Base-by-base conservation (phyloP, 2,113 vertebrate species). In the Stigmatopora argus region DNA sequence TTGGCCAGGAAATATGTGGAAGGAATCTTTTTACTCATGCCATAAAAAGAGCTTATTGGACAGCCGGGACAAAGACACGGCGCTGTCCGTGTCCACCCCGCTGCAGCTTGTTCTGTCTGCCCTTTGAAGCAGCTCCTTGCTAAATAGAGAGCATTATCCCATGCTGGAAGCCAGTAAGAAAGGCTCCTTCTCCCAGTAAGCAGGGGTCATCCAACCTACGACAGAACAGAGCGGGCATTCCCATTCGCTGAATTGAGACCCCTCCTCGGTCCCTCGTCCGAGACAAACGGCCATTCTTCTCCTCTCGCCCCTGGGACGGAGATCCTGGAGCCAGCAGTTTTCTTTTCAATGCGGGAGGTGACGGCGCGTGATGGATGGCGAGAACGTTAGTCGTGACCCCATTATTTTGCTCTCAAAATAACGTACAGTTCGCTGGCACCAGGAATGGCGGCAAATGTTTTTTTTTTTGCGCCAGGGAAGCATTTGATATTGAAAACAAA, bases 221-320 rank as follows among this genome's bases (percentile, higher is more conserved):
- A 72, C 67, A 70, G 75, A 74, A 72, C 57, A 66, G 70, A 46
- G 70, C 73, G 73, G 65, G 3, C 48, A 55, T 45, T 57, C 17
- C 62, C 34, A 53, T 53, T 53, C 51, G n/a, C 9, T 53, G 31
- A 60, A 38, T 34, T 18, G 10, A 59, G 34, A 21, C 13, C 19
- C 51, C 14, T 21, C 11, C 64, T 58, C 46, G 26, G 38, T 51
- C 17, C 31, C 49, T 23, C 69, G 53, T 77, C 76, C 76, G 66
- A 73, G 75, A 87, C 83, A 89, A 89, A 85, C 84, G 76, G 78
- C 73, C 83, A 87, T 86, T 87, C 84, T 89, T 88, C 79, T 49
- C 62, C 18, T 35, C 59, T 82, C 74, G 71, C 73, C 78, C 65
- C 70, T 76, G 71, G 85, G 84, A 82, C 85, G 82, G 68, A 83